Evolutionary conservation across 2,888 invertebrate genomes (phyloP).

Genomic region (Nomada fabriciana): DNA sequence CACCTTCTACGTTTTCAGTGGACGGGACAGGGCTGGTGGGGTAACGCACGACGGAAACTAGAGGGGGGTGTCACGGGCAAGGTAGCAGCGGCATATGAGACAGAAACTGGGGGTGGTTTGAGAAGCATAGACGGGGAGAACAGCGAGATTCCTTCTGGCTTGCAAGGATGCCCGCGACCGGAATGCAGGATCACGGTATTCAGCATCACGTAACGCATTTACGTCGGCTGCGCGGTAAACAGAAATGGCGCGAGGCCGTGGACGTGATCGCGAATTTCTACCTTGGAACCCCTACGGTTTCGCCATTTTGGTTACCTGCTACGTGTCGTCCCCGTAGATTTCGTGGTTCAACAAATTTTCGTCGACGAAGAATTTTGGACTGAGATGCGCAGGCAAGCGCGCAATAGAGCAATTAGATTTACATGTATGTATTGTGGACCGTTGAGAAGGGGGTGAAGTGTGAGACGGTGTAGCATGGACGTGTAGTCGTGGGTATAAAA

Average conservation of each 20-base stretch:
- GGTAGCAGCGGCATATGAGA: constrained; percentile 18
- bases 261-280: constrained; percentile 61
- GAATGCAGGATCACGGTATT: constrained; percentile 75
- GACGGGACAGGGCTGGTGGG: constrained; percentile 25
- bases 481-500: constrained; percentile 32
- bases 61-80: constrained; percentile 13
- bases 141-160: constrained; percentile 65
- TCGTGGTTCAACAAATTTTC: constrained; percentile 9
- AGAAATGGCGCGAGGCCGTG: constrained; percentile 63
- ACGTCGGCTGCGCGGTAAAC: constrained; percentile 67
- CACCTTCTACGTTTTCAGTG: constrained; percentile 66
- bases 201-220: constrained; percentile 68
- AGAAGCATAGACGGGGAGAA: constrained; percentile 34
- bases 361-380: background rate
- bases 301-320: background rate
- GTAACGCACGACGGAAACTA: constrained; percentile 10
- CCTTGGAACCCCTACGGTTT: constrained; percentile 7
- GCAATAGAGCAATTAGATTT: constrained; percentile 26
- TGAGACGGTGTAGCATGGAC: constrained; percentile 13
- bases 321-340: background rate
- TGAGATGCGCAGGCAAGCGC: background rate
- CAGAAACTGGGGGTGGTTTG: constrained; percentile 29
- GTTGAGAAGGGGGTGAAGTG: constrained; percentile 15
- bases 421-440: constrained; percentile 8
- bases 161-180: constrained; percentile 67